phyloP scores from a whole-genome alignment of 2,797 vertebrate genomes.

The Tapirus indicus region DNA sequence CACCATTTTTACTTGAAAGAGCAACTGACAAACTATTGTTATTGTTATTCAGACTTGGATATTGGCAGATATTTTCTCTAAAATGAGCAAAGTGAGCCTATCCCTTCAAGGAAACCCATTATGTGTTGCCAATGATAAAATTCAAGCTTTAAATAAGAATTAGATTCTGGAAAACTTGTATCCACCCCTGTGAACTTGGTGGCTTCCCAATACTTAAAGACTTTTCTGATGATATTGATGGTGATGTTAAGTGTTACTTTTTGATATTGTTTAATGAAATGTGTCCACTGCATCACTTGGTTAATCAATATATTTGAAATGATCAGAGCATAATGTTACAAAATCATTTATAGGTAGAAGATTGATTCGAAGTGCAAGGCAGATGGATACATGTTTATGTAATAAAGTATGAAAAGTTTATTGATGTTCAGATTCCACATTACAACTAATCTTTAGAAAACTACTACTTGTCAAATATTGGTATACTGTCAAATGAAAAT shows the following conservation, averaged over 20 bases:
- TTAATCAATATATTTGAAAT: conserved; percentile 7
- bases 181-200: neutral
- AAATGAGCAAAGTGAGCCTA: neutral
- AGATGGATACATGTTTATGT: neutral
- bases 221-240: neutral
- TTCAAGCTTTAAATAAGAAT: conserved; percentile 52
- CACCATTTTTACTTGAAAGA: neutral
- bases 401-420: neutral
- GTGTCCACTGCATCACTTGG: neutral
- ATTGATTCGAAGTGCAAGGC: neutral
- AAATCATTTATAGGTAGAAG: neutral
- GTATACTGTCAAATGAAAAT: neutral
- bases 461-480: neutral
- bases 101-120: neutral
- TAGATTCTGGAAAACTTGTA: neutral
- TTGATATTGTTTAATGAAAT: conserved; percentile 37
- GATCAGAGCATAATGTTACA: neutral
- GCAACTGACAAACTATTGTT: neutral
- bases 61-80: conserved; percentile 19
- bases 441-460: neutral
- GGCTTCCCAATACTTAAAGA: neutral
- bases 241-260: conserved; percentile 18
- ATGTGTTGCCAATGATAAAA: neutral
- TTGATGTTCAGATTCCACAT: neutral
- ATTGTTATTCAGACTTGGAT: neutral